Percentiles rank a stretch among this genome's conserved stretches.
These are phyloP conservation scores for Halcyon leucocephala DNA, from an alignment of 2,797 vertebrate genomes.

Conservation along the genomic window DNA sequence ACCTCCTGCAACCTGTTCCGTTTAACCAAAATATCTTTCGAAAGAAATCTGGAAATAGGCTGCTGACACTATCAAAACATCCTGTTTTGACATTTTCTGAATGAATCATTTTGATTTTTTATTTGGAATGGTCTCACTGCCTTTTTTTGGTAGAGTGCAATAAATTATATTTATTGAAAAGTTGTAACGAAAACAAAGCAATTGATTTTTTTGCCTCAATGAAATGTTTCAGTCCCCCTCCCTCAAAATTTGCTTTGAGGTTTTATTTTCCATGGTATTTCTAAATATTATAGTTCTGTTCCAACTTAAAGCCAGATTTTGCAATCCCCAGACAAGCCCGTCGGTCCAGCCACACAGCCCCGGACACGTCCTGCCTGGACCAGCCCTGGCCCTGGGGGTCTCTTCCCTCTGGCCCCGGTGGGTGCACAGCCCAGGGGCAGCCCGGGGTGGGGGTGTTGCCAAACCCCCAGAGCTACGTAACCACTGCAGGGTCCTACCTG, in stretches of 20 bases:
- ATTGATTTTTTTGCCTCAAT: background rate
- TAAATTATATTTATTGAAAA: background rate
- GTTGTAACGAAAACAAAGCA: background rate
- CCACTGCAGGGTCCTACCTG: background rate
- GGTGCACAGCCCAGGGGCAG: background rate
- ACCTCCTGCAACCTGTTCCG: background rate
- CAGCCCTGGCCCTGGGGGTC: background rate
- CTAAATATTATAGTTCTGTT: background rate
- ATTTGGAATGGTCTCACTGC: background rate
- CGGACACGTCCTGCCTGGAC: background rate
- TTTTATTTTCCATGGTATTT: background rate
- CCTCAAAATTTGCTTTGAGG: background rate
- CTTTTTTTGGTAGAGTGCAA: background rate
- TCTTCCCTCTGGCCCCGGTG: accelerated
- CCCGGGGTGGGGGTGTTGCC: accelerated
- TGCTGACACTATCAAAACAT: conserved; percentile 36
- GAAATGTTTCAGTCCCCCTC: background rate
- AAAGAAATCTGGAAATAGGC: conserved; percentile 43
- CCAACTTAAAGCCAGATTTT: background rate
- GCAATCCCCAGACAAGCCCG: background rate
- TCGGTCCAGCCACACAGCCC: background rate
- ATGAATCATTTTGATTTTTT: conserved; percentile 55
- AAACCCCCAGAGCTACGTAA: accelerated
- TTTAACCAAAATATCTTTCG: background rate
- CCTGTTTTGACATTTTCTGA: conserved; percentile 69